A percentile compares a stretch with the other conserved stretches of the same genome.
phyloP scores from a whole-genome alignment of 2,113 vertebrate genomes.

The Morone saxatilis region DNA sequence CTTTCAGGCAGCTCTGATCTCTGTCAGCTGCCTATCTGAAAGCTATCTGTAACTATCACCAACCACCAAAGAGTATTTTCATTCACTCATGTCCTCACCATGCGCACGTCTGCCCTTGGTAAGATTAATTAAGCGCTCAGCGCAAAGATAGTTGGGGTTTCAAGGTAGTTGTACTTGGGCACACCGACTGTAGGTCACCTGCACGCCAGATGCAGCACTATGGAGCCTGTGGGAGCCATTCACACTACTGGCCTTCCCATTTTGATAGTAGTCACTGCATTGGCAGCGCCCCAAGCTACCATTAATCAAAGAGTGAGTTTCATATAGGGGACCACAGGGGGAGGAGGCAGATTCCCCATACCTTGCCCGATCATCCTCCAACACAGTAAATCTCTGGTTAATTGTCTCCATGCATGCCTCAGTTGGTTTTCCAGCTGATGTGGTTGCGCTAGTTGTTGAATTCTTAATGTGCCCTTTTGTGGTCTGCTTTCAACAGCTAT shows the following conservation, averaged over 20 bases:
- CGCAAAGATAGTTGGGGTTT: constrained; percentile 35
- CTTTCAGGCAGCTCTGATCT: constrained; percentile 41
- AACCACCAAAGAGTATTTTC: constrained; percentile 22
- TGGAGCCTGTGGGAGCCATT: constrained; percentile 61
- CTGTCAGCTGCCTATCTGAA: constrained; percentile 18
- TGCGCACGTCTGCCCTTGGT: constrained; percentile 55
- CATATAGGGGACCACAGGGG: constrained; percentile 7
- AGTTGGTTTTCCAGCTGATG: constrained; percentile 64
- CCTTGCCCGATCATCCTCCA: constrained; percentile 32
- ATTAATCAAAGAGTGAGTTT: constrained; percentile 52
- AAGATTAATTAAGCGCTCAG: constrained; percentile 61
- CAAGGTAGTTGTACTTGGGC: constrained; percentile 20
- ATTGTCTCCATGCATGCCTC: constrained; percentile 67
- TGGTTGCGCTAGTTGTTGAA: constrained; percentile 61
- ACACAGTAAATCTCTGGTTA: constrained; percentile 68
- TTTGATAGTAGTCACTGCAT: constrained; percentile 42
- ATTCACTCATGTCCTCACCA: constrained; percentile 26
- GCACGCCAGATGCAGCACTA: constrained; percentile 44
- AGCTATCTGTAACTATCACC: constrained; percentile 23
- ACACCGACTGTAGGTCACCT: constrained; percentile 51
- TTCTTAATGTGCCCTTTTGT: constrained; percentile 74
- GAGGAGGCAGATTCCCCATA: constrained; percentile 29
- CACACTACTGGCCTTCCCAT: constrained; percentile 3
- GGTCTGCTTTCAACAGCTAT: constrained; percentile 61
- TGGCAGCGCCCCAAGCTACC: constrained; percentile 28